These are phyloP conservation scores for Colaptes auratus DNA, from an alignment of 2,113 vertebrate genomes.

Conservation along the genomic window DNA sequence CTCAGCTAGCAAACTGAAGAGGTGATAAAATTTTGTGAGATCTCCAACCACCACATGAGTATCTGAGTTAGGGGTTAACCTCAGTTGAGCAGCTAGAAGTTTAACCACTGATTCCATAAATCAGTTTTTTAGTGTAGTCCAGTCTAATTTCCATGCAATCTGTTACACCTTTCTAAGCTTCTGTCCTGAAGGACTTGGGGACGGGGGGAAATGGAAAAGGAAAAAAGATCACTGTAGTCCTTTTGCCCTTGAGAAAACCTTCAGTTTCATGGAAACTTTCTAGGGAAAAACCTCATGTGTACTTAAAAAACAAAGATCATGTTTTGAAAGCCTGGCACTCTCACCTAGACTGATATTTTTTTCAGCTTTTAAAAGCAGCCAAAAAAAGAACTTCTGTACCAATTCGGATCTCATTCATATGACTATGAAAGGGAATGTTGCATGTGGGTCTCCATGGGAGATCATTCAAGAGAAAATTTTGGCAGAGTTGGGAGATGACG, in stretches of 20 bases:
- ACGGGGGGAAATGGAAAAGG: too few relatives aligned
- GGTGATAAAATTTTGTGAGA: not conserved
- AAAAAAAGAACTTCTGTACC: not conserved
- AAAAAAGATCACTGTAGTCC: fast-evolving
- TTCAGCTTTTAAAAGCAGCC: not conserved
- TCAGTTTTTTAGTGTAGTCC: not conserved
- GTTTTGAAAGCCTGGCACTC: not conserved
- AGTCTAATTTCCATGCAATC: constrained; percentile 3
- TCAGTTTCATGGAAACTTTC: not conserved
- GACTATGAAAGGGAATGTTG: constrained; percentile 30
- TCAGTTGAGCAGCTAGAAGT: not conserved
- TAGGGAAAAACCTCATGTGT: not conserved
- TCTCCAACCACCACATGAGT: not conserved
- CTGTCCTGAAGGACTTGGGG: not conserved
- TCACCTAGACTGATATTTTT: not conserved
- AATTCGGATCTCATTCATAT: not conserved
- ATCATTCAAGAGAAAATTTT: constrained; percentile 1
- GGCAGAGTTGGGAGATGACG: not conserved
- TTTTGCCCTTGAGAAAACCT: constrained; percentile 4
- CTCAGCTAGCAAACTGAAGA: not conserved
- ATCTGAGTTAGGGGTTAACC: not conserved
- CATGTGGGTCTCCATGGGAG: not conserved
- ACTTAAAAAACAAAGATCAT: not conserved
- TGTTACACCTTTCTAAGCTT: not conserved
- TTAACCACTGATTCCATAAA: not conserved